Conservation (phyloP, 2,888 invertebrate species). For the Linnaemya tessellans region DNA sequence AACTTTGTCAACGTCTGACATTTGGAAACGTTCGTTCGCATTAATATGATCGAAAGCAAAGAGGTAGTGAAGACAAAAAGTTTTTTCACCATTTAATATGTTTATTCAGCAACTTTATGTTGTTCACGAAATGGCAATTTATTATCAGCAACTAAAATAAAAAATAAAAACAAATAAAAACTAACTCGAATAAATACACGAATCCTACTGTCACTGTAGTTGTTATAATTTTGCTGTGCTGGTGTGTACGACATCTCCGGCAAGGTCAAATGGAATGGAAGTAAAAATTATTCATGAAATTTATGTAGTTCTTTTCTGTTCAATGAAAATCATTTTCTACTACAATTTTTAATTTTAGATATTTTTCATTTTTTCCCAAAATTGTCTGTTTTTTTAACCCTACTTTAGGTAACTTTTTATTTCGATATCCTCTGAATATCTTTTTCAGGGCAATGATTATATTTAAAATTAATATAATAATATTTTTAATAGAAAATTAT, state of each 20-base stretch:
- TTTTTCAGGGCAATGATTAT: too few relatives aligned
- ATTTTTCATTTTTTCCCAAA: too few relatives aligned
- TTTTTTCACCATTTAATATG: conserved; percentile 17
- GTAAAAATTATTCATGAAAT: too few relatives aligned
- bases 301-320: too few relatives aligned
- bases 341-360: too few relatives aligned
- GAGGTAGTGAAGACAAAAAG: background rate
- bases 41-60: conserved; percentile 24
- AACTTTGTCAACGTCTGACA: conserved; percentile 48
- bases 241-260: background rate
- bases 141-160: conserved; percentile 22
- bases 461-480: too few relatives aligned
- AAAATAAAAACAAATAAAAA: background rate
- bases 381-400: too few relatives aligned
- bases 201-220: background rate
- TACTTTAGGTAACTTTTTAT: too few relatives aligned
- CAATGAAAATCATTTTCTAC: too few relatives aligned
- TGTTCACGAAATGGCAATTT: conserved; percentile 45
- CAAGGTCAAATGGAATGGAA: background rate
- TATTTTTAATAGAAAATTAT: too few relatives aligned
- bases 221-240: background rate
- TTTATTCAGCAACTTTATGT: conserved; percentile 55
- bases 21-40: conserved; percentile 26
- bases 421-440: too few relatives aligned
- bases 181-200: background rate